Percentiles rank a stretch among this genome's conserved stretches.
Evolutionary conservation across 1,140 invertebrate species (phyloP).

Genomic region (Coelopa frigida): DNA sequence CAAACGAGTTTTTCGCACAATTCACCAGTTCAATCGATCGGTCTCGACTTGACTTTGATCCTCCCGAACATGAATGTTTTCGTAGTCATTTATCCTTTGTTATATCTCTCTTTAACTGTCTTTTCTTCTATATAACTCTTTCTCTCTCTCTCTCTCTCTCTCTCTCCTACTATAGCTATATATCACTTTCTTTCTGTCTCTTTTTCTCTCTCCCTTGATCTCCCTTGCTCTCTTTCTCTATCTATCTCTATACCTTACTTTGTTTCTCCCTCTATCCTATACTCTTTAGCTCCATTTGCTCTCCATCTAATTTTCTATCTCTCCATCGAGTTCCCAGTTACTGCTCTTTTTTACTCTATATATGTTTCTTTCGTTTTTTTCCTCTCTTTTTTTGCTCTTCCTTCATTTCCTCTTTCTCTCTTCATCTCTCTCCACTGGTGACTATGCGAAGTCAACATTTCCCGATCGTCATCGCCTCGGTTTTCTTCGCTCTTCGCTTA

Average conservation of each 20-base stretch:
- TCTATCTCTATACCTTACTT: background rate
- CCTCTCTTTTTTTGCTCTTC: background rate
- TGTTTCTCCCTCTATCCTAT: background rate
- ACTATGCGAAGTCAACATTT: too few species aligned
- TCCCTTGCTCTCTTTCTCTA: background rate
- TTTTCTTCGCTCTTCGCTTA: too few species aligned
- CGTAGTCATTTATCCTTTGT: too few species aligned
- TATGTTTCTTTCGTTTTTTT: background rate
- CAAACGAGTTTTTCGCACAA: too few species aligned
- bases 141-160: background rate
- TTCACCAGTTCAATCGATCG: too few species aligned
- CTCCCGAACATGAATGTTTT: too few species aligned
- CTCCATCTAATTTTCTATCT: background rate
- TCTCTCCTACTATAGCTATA: background rate
- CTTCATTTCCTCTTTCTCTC: constrained; percentile 2
- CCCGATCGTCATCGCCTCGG: too few species aligned
- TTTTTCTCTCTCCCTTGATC: background rate
- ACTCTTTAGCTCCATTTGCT: background rate
- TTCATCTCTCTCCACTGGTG: constrained; percentile 4
- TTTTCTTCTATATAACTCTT: too few species aligned
- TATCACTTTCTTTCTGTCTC: background rate
- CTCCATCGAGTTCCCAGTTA: too few species aligned
- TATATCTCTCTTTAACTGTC: background rate
- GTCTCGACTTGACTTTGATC: too few species aligned
- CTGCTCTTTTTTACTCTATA: too few species aligned